Base-by-base conservation (phyloP, 2,888 invertebrate genomes). In the Tetragnatha montana region DNA sequence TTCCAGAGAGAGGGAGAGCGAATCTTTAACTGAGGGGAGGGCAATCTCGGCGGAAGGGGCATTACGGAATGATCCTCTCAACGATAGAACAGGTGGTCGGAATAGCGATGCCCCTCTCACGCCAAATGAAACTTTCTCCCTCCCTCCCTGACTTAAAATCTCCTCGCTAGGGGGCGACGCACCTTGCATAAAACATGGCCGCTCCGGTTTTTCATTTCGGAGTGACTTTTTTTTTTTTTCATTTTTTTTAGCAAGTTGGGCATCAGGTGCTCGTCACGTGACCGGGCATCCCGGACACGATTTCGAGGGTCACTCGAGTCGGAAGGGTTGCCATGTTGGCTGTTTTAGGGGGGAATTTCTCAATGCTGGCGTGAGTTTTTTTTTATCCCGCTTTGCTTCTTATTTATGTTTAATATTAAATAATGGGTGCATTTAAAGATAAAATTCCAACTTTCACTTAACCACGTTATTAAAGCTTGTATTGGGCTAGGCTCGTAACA, bases 181-280 rank as follows among this genome's bases (percentile, higher is more conserved):
- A 79, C 74, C 71, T 85, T 89, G 89, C 85, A 89, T 89, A 89
- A 89, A 89, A 89, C 85, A 89, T 89, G 68, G 81, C 50, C 76
- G 71, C 71, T 81, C 50, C 71, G 21, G 85, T 89, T 89, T 35
- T 89, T 89, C 85, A 85, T 89, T 89, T 89, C 35, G 83, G 69
- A 74, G 68, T 69, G 60, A 80, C 86, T 78, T 80, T 35, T 35
- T 35, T 35, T 35, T 35, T 1, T n/a, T n/a, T n/a, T n/a, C n/a
- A n/a, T 73, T 82, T 79, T 73, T 60, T 86, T 86, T 88, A 88
- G 82, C 87, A 82, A 71, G 78, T 76, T 74, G 87, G 85, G 85
- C 89, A 89, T 85, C 89, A 85, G 89, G 89, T 89, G 89, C 85
- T 85, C 49, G 73, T 86, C 89, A 85, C 85, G 81, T 51, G 74